phyloP scores from a whole-genome alignment of 1,140 invertebrate species.

The Pissodes strobi region DNA sequence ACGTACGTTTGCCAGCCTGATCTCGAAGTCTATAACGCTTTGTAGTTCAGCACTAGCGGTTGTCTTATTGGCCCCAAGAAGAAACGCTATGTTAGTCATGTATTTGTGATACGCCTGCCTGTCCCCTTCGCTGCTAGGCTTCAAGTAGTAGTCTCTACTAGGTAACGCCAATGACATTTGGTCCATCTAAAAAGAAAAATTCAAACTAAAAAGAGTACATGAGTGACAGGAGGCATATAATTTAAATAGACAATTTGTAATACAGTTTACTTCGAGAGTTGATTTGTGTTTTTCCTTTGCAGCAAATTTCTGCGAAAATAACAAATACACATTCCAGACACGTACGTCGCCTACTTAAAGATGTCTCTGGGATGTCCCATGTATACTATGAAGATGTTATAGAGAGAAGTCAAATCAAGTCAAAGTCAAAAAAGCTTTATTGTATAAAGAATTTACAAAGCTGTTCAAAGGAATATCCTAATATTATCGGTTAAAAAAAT shows the following conservation, averaged over 20 bases:
- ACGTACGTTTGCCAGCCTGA: conserved; percentile 76
- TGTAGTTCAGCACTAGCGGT: conserved; percentile 68
- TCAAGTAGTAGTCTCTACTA: conserved; percentile 81
- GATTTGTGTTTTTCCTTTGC: too few relatives aligned
- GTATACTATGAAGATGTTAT: too few relatives aligned
- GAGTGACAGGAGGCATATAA: neutral
- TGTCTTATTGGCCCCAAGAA: conserved; percentile 71
- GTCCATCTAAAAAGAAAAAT: conserved; percentile 65
- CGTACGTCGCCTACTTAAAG: too few relatives aligned
- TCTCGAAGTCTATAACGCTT: conserved; percentile 76
- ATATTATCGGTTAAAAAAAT: too few relatives aligned
- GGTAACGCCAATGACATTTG: conserved; percentile 80
- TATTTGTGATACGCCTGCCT: conserved; percentile 76
- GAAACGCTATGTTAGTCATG: conserved; percentile 75
- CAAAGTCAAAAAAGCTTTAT: too few relatives aligned
- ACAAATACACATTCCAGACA: too few relatives aligned
- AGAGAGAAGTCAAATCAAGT: too few relatives aligned
- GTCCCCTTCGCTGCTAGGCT: conserved; percentile 68
- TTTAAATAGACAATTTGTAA: conserved; percentile 10
- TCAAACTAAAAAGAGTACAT: neutral
- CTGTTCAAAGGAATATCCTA: too few relatives aligned
- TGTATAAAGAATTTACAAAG: too few relatives aligned
- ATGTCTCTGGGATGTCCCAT: too few relatives aligned
- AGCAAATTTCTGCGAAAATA: too few relatives aligned
- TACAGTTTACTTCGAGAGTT: too few relatives aligned